phyloP scores from a whole-genome alignment of 2,797 vertebrate species.

The Trematomus bernacchii region DNA sequence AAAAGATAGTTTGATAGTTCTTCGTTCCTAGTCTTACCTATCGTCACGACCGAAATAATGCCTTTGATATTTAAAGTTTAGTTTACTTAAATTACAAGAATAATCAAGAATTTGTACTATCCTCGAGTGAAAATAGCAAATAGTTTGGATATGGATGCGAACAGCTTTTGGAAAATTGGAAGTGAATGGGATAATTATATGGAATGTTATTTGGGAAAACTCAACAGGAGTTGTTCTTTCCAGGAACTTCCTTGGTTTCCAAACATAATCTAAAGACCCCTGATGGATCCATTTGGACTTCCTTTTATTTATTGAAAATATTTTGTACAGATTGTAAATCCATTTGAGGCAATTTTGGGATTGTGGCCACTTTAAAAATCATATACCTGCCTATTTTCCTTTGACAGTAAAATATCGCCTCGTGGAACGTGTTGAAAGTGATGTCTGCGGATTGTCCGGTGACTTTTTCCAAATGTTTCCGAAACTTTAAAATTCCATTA shows the following conservation, averaged over 20 bases:
- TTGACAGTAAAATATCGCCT: conserved; percentile 7
- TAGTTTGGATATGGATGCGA: neutral
- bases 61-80: neutral
- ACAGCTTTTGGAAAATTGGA: neutral
- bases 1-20: no score
- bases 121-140: neutral
- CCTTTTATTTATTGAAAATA: neutral
- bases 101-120: neutral
- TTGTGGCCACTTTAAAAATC: conserved; percentile 3
- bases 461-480: conserved; percentile 22
- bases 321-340: conserved; percentile 10
- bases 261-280: conserved; percentile 3
- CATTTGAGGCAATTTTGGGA: conserved; percentile 4
- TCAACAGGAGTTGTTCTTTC: neutral
- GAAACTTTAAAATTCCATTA: conserved; percentile 28
- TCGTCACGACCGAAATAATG: neutral
- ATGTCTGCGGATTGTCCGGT: conserved; percentile 23
- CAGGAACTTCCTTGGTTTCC: neutral
- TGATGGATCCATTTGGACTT: conserved; percentile 9
- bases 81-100: neutral
- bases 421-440: conserved; percentile 2
- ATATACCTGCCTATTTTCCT: conserved; percentile 11
- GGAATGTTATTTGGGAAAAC: conserved; percentile 2
- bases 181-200: neutral
- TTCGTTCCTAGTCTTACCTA: no score